Percentiles rank a stretch among this genome's conserved stretches.
These are phyloP conservation scores for Brachyistius frenatus DNA, from an alignment of 2,113 vertebrate species.

Conservation along the genomic window DNA sequence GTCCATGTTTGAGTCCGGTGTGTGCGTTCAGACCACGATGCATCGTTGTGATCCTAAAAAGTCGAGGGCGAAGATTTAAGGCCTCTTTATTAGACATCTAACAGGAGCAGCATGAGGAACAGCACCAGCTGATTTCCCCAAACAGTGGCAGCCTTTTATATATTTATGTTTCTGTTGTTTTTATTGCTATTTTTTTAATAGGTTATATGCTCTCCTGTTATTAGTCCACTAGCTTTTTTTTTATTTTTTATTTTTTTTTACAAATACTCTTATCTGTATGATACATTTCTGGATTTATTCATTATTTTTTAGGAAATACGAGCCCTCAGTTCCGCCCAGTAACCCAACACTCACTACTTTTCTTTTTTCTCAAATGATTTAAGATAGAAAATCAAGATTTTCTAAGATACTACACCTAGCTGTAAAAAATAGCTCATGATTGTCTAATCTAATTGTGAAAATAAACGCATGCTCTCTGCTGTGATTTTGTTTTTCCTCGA, in stretches of 20 bases:
- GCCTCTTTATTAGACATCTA: constrained; percentile 3
- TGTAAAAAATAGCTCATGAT: neutral
- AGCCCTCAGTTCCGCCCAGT: neutral
- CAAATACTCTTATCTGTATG: neutral
- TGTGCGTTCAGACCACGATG: neutral
- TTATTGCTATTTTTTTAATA: neutral
- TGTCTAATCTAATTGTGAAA: neutral
- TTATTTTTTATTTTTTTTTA: neutral
- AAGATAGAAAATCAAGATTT: too few species aligned
- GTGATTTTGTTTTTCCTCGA: neutral
- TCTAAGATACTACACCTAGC: neutral
- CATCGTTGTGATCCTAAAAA: neutral
- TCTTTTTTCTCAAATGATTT: too few species aligned
- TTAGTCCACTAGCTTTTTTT: too few species aligned
- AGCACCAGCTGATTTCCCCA: neutral
- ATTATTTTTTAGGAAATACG: neutral
- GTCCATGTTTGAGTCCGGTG: neutral
- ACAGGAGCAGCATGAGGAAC: neutral
- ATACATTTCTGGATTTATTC: neutral
- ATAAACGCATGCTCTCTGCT: neutral
- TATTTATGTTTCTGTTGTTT: neutral
- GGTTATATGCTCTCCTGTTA: too few species aligned
- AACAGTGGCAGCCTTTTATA: constrained; percentile 1
- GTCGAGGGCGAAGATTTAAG: neutral
- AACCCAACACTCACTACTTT: neutral